Evolutionary conservation across 2,113 vertebrate species (phyloP).

Genomic region (Sinosuthora webbiana): DNA sequence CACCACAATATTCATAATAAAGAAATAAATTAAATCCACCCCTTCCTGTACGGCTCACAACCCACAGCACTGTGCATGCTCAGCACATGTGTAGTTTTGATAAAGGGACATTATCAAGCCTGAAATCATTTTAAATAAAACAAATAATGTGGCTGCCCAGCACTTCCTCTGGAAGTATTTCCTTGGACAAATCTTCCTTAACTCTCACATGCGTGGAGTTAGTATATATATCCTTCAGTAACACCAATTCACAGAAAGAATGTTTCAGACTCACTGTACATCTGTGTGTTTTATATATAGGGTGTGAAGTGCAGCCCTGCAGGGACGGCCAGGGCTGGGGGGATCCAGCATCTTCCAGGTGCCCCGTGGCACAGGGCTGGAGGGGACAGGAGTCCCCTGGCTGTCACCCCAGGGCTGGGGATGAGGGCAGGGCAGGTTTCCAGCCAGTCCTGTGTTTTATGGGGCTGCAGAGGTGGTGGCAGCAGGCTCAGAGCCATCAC

Average conservation of each 20-base stretch:
- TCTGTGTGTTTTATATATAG: slow-evolving; percentile 14
- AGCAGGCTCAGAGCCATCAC: neutral
- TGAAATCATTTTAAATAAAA: slow-evolving; percentile 56
- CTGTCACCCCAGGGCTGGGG: neutral
- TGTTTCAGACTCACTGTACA: neutral
- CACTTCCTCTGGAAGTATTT: slow-evolving; percentile 53
- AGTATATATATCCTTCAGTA: neutral
- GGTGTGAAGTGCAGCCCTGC: neutral
- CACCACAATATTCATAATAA: slow-evolving; percentile 19
- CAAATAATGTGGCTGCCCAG: slow-evolving; percentile 56
- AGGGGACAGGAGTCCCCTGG: neutral
- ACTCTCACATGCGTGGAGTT: neutral
- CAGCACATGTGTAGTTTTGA: slow-evolving; percentile 45
- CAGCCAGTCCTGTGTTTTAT: rapidly evolving
- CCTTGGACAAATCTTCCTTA: slow-evolving; percentile 33
- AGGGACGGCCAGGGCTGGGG: neutral
- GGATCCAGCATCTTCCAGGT: neutral
- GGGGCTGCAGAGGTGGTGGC: neutral
- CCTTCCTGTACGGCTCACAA: slow-evolving; percentile 25
- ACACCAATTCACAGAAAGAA: neutral
- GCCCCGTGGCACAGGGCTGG: neutral
- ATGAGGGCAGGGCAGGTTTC: rapidly evolving
- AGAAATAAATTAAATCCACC: slow-evolving; percentile 50
- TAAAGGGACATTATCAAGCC: slow-evolving; percentile 41
- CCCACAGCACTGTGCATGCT: slow-evolving; percentile 4